These are phyloP conservation scores for Silurus glanis DNA, from an alignment of 2,113 vertebrate species.

Conservation along the genomic window DNA sequence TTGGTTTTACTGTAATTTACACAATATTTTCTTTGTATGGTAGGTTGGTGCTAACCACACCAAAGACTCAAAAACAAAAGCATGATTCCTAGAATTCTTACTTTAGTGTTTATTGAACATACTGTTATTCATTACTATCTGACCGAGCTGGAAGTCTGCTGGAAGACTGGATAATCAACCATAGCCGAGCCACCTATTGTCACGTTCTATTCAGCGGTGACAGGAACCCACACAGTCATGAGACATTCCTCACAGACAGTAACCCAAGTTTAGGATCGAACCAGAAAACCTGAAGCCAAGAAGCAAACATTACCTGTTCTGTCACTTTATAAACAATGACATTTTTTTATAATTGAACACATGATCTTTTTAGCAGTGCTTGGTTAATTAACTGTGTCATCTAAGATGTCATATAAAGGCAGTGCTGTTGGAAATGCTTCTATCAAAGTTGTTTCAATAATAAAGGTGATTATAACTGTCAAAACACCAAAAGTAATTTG, in stretches of 20 bases:
- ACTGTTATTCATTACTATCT: background rate
- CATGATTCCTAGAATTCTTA: background rate
- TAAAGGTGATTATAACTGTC: background rate
- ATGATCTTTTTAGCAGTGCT: background rate
- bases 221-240: background rate
- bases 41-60: background rate
- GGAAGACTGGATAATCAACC: background rate
- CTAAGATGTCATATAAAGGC: background rate
- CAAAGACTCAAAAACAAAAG: background rate
- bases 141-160: background rate
- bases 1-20: background rate
- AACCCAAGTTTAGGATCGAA: background rate
- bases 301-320: too few species aligned
- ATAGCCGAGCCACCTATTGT: background rate
- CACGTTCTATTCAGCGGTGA: background rate
- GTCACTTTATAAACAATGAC: too few species aligned
- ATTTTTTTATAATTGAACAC: background rate
- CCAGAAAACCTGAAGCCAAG: background rate
- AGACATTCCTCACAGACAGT: background rate
- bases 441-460: background rate
- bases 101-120: background rate
- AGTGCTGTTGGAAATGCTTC: background rate
- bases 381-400: background rate
- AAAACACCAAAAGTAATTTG: background rate
- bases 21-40: background rate